Conservation (phyloP, 2,113 vertebrate species). For the Ondatra zibethicus region DNA sequence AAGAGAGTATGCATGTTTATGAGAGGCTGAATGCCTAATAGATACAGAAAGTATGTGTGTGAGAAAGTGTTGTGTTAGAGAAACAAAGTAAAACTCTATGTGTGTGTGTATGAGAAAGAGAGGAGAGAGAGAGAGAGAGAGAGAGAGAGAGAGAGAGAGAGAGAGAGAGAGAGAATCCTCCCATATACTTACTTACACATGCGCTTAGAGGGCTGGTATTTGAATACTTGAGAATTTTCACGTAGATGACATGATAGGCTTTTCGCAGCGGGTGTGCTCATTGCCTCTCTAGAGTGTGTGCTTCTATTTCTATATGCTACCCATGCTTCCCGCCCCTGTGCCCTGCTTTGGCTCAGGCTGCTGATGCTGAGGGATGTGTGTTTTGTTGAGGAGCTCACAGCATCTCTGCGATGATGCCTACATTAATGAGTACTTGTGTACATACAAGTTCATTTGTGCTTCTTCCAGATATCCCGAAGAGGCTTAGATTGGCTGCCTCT, state of each 20-base stretch:
- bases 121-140: not conserved
- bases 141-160: not conserved
- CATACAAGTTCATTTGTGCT: not conserved
- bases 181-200: not conserved
- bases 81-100: not conserved
- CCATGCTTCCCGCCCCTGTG: not conserved
- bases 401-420: not conserved
- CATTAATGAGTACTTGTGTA: not conserved
- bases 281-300: not conserved
- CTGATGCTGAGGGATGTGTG: not conserved
- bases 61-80: not conserved
- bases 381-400: not conserved
- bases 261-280: not conserved
- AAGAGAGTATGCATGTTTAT: not conserved
- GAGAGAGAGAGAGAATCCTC: not conserved
- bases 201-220: not conserved
- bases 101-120: not conserved
- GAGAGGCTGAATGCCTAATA: no score
- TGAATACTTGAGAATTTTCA: slow-evolving; percentile 38
- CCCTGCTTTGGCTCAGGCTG: not conserved
- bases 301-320: not conserved
- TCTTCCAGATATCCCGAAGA: not conserved
- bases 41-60: not conserved
- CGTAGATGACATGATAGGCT: not conserved
- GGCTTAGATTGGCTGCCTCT: not conserved